Conservation (phyloP, 2,797 vertebrate species). For the Bradypus variegatus region DNA sequence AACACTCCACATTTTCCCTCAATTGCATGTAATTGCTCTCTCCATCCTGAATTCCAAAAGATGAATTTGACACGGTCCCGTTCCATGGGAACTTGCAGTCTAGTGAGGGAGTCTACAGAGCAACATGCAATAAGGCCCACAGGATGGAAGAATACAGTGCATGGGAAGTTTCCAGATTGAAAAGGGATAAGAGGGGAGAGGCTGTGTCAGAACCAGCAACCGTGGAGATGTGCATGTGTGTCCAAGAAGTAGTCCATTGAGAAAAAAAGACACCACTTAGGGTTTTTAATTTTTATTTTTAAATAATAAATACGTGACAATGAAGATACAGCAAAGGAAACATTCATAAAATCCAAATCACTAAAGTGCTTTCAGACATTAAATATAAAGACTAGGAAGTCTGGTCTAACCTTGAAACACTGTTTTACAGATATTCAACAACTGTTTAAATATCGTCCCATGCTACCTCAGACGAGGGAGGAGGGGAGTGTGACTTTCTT, state of each 20-base stretch:
- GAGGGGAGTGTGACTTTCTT: slow-evolving; percentile 61
- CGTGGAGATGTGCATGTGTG: no score
- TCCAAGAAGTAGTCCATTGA: not conserved
- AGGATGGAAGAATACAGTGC: not conserved
- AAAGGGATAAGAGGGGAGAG: not conserved
- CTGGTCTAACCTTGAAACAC: slow-evolving; percentile 55
- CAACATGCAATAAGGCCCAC: not conserved
- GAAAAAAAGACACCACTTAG: slow-evolving; percentile 52
- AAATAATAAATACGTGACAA: slow-evolving; percentile 72
- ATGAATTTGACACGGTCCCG: not conserved
- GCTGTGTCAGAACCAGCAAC: no score
- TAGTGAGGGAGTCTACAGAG: not conserved
- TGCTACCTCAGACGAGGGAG: slow-evolving; percentile 41
- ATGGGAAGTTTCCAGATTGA: not conserved
- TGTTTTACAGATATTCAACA: slow-evolving; percentile 59
- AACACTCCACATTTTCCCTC: not conserved
- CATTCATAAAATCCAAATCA: slow-evolving; percentile 68
- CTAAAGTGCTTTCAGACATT: slow-evolving; percentile 82
- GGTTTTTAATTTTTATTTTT: slow-evolving; percentile 77
- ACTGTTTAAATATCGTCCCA: slow-evolving; percentile 60
- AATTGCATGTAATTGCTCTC: not conserved
- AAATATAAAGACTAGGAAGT: slow-evolving; percentile 62
- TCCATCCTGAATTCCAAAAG: not conserved
- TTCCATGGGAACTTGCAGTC: not conserved
- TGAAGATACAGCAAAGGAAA: slow-evolving; percentile 65